These are phyloP conservation scores for Lasius fuliginosus DNA, from an alignment of 2,888 invertebrate genomes.

Conservation along the genomic window DNA sequence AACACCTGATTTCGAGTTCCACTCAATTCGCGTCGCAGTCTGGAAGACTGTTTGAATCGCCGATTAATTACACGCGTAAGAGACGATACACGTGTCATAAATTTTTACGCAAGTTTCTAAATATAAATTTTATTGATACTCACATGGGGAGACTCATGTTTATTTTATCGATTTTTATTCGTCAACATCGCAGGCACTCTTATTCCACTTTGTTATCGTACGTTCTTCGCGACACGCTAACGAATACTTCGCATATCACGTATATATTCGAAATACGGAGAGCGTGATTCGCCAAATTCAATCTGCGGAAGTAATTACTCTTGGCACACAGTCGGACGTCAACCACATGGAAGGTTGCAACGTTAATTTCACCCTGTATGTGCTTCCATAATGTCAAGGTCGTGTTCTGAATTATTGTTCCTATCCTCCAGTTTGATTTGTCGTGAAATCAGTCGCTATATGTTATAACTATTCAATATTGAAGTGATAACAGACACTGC, in stretches of 20 bases:
- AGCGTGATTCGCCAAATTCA: constrained; percentile 49
- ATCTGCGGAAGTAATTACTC: constrained; percentile 50
- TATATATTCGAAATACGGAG: constrained; percentile 22
- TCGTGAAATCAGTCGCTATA: constrained; percentile 10
- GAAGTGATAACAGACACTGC: neutral
- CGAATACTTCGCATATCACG: neutral
- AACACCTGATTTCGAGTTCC: neutral
- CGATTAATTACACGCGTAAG: neutral
- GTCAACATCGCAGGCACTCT: neutral
- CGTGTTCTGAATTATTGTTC: constrained; percentile 65
- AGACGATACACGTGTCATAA: neutral
- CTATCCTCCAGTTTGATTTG: constrained; percentile 43
- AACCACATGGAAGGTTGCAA: constrained; percentile 60
- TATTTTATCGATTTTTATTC: constrained; percentile 43
- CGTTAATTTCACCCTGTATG: constrained; percentile 68
- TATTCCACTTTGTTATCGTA: neutral
- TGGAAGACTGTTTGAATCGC: neutral
- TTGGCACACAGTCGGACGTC: constrained; percentile 32
- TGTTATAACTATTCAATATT: neutral
- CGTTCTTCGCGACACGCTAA: neutral
- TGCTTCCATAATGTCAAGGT: constrained; percentile 72
- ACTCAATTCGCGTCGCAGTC: neutral
- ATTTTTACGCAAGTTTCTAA: constrained; percentile 20
- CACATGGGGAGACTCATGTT: constrained; percentile 2
- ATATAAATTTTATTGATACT: constrained; percentile 13